phyloP scores from a whole-genome alignment of 2,888 invertebrate genomes.

The Ormyrus nitidulus region DNA sequence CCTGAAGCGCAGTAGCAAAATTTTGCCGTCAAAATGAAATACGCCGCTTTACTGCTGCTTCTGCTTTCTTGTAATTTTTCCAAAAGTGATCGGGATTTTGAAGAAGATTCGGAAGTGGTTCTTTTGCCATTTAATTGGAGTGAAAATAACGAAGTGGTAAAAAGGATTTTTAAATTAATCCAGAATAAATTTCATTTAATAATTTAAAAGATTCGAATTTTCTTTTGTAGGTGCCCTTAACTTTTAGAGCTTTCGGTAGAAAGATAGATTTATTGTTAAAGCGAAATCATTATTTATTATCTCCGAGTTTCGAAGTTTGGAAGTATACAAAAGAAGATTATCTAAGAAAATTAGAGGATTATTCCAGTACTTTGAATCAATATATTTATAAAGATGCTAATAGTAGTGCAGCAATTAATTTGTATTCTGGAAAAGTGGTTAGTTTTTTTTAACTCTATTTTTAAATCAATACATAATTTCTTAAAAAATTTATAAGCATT shows the following conservation, averaged over 20 bases:
- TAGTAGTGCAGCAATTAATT: slow-evolving; percentile 82
- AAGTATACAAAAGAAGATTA: slow-evolving; percentile 75
- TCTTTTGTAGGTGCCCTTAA: slow-evolving; percentile 65
- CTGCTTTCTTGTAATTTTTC: not conserved
- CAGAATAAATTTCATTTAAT: slow-evolving; percentile 5
- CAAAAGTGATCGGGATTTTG: not conserved
- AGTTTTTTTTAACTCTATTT: slow-evolving; percentile 63
- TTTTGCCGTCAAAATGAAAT: slow-evolving; percentile 31
- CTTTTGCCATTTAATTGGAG: slow-evolving; percentile 62
- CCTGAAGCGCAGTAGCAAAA: slow-evolving; percentile 41
- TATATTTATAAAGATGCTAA: slow-evolving; percentile 80
- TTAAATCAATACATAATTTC: not conserved
- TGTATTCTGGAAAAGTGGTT: slow-evolving; percentile 81
- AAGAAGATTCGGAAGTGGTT: slow-evolving; percentile 62
- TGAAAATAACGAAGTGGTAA: slow-evolving; percentile 52
- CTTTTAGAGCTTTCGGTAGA: slow-evolving; percentile 68
- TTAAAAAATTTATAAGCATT: not conserved
- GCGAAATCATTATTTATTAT: slow-evolving; percentile 80
- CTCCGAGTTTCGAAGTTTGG: slow-evolving; percentile 81
- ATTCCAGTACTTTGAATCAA: slow-evolving; percentile 78
- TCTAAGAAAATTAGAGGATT: slow-evolving; percentile 59
- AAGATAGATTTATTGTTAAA: slow-evolving; percentile 80
- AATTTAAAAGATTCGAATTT: slow-evolving; percentile 34
- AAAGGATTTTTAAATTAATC: slow-evolving; percentile 52
- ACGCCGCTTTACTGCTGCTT: not conserved